These are phyloP conservation scores for Drosophila nikananu DNA, from an alignment of 1,140 invertebrate genomes.

Conservation along the genomic window DNA sequence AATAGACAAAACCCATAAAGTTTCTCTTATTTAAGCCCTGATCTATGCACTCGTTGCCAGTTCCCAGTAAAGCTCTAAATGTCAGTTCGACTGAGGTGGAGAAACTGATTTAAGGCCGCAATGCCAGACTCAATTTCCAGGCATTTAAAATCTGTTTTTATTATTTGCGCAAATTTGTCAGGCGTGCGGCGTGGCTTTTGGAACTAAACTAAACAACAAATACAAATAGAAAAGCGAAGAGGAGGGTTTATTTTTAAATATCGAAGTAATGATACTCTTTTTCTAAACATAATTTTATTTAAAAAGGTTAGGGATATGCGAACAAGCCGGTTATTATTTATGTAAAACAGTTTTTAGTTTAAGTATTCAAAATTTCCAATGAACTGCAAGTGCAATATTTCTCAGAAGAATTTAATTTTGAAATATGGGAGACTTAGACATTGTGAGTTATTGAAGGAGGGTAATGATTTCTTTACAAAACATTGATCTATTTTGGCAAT, in stretches of 20 bases:
- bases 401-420: background rate
- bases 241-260: background rate
- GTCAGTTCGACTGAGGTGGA: slow-evolving; percentile 38
- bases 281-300: background rate
- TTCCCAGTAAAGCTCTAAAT: slow-evolving; percentile 49
- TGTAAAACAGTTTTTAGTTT: background rate
- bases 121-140: slow-evolving; percentile 51
- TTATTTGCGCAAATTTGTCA: slow-evolving; percentile 62
- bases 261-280: background rate
- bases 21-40: slow-evolving; percentile 30
- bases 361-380: background rate
- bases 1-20: slow-evolving; percentile 40
- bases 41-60: slow-evolving; percentile 16
- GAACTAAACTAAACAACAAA: slow-evolving; percentile 17
- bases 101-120: slow-evolving; percentile 57
- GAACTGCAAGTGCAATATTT: background rate
- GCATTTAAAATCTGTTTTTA: slow-evolving; percentile 61
- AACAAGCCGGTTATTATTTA: background rate
- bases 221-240: slow-evolving; percentile 6
- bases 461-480: background rate
- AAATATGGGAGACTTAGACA: background rate
- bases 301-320: background rate
- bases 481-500: background rate
- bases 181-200: slow-evolving; percentile 43
- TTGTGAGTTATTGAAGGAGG: background rate